Conservation (phyloP, 2,113 vertebrate genomes). For the Prionailurus bengalensis region DNA sequence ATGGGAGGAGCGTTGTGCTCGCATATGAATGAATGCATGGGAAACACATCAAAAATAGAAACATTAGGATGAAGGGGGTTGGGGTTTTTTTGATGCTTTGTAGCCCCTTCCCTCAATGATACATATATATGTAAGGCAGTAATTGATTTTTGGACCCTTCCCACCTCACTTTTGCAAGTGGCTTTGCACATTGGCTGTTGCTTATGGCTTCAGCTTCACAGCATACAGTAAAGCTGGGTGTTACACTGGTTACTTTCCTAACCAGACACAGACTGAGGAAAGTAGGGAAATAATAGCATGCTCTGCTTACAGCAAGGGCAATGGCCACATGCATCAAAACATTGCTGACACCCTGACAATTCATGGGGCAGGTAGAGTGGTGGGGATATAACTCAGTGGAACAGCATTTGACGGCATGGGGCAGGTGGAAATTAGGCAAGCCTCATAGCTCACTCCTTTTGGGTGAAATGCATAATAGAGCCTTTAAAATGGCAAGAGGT, state of each 20-base stretch:
- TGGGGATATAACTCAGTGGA: too few species aligned
- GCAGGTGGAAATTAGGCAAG: background rate
- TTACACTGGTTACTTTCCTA: background rate
- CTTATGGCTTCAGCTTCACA: background rate
- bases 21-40: background rate
- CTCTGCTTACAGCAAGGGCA: background rate
- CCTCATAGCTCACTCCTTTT: background rate
- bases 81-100: background rate
- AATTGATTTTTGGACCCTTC: background rate
- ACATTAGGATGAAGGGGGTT: background rate
- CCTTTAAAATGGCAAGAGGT: slow-evolving; percentile 26
- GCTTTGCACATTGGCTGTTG: background rate
- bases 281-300: background rate
- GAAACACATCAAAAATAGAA: slow-evolving; percentile 18
- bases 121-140: background rate
- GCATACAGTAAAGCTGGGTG: background rate
- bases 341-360: background rate
- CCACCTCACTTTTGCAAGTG: background rate
- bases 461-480: background rate
- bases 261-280: background rate
- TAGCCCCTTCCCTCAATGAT: background rate
- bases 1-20: background rate
- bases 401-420: background rate
- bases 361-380: background rate
- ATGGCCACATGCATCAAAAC: background rate